Conservation (phyloP, 2,888 invertebrate genomes). For the Alcis repandata region DNA sequence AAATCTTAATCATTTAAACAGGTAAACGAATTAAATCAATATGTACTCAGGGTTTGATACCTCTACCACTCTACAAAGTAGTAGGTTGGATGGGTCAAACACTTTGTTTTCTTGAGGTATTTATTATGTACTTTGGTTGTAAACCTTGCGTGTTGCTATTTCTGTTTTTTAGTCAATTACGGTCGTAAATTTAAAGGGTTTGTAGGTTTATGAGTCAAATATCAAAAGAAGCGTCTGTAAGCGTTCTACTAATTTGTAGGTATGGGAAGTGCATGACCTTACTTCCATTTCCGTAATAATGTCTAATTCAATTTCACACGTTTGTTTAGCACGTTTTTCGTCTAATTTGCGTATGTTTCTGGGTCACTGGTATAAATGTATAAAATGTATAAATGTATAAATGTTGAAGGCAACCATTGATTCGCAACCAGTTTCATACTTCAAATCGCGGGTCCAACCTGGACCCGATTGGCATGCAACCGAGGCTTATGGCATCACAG, state of each 20-base stretch:
- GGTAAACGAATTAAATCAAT: too few species aligned
- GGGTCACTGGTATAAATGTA: background rate
- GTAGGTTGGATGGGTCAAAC: too few species aligned
- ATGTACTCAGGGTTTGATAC: too few species aligned
- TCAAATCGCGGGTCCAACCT: too few species aligned
- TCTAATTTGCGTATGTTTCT: conserved; percentile 2
- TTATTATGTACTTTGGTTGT: background rate
- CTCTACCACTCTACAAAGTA: too few species aligned
- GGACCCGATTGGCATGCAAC: too few species aligned
- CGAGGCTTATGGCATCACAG: background rate
- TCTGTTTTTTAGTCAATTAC: conserved; percentile 1
- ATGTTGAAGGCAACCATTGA: too few species aligned
- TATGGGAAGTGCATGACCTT: background rate
- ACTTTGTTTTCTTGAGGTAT: background rate
- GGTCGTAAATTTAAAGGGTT: conserved; percentile 11
- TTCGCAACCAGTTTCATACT: background rate
- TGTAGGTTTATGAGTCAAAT: conserved; percentile 10
- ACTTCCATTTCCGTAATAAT: conserved; percentile 6
- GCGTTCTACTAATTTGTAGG: background rate
- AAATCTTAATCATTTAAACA: too few species aligned
- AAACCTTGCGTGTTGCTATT: conserved; percentile 13
- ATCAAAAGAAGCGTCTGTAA: background rate
- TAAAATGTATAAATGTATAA: background rate
- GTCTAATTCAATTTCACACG: conserved; percentile 12
- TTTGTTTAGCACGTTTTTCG: background rate